These are phyloP conservation scores for Pseudomyrmex cubaensis DNA, from an alignment of 1,140 invertebrate genomes.

Conservation along the genomic window DNA sequence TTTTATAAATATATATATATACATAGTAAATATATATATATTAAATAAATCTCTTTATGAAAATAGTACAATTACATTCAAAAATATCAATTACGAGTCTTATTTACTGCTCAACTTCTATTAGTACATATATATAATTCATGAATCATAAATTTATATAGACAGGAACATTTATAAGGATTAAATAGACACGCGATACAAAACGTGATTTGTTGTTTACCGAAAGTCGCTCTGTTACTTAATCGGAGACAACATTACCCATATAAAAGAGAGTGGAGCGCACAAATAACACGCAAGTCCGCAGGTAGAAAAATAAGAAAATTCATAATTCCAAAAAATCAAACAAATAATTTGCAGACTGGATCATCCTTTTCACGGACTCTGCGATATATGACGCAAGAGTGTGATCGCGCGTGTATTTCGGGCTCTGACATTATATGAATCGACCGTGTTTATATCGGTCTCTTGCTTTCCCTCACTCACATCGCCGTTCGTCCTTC, in stretches of 20 bases:
- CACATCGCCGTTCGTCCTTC: slow-evolving; percentile 9
- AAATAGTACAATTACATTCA: slow-evolving; percentile 27
- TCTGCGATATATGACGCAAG: slow-evolving; percentile 60
- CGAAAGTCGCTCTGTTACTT: too few species aligned
- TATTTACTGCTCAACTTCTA: not conserved
- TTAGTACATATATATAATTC: not conserved
- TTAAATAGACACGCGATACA: too few species aligned
- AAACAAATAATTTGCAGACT: slow-evolving; percentile 8
- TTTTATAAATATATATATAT: slow-evolving; percentile 66
- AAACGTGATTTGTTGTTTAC: too few species aligned
- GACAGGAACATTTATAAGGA: too few species aligned
- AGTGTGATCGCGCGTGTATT: slow-evolving; percentile 58
- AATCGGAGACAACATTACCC: too few species aligned
- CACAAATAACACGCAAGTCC: not conserved
- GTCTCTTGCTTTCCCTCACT: slow-evolving; percentile 46
- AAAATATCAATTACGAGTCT: not conserved
- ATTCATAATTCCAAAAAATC: not conserved
- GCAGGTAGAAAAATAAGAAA: not conserved
- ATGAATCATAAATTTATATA: slow-evolving; percentile 12
- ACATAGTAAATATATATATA: slow-evolving; percentile 57
- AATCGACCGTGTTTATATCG: slow-evolving; percentile 64
- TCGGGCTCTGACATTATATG: slow-evolving; percentile 64
- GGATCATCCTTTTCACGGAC: slow-evolving; percentile 16
- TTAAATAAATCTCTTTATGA: slow-evolving; percentile 70
- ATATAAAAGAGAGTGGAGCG: too few species aligned